Percentiles rank a stretch among this genome's conserved stretches.
Evolutionary conservation across 1,140 invertebrate species (phyloP).

Genomic region (Nilaparvata lugens): DNA sequence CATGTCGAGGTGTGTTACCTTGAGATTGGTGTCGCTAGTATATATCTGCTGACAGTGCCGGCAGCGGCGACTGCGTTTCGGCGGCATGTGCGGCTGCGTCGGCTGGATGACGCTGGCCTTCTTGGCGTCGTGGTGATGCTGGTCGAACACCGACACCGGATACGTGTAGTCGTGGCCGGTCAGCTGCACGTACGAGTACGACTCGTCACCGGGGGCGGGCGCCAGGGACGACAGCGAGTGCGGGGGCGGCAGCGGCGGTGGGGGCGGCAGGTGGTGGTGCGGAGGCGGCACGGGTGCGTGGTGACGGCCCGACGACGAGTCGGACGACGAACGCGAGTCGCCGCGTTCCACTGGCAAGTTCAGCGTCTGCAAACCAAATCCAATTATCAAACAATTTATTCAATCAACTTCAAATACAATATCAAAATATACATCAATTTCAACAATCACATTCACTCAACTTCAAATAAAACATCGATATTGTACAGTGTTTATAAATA

Average conservation of each 20-base stretch:
- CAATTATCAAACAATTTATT: conserved; percentile 3
- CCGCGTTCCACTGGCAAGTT: conserved; percentile 66
- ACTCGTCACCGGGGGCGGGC: conserved; percentile 41
- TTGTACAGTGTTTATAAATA: too few species aligned
- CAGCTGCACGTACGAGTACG: conserved; percentile 80
- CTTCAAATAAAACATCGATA: too few species aligned
- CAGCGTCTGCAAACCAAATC: conserved; percentile 50
- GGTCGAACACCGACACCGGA: conserved; percentile 46
- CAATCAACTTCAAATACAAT: background rate
- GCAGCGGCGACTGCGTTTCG: conserved; percentile 36
- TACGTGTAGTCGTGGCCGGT: conserved; percentile 77
- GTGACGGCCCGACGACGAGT: conserved; percentile 40
- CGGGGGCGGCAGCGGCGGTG: conserved; percentile 23
- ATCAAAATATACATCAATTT: too few species aligned
- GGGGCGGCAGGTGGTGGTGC: conserved; percentile 39
- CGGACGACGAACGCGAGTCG: conserved; percentile 54
- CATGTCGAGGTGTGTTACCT: too few species aligned
- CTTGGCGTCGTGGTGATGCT: too few species aligned
- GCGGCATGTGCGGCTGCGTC: conserved; percentile 34
- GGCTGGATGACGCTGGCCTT: conserved; percentile 27
- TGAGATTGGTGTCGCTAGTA: background rate
- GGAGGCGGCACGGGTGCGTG: conserved; percentile 25
- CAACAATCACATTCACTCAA: too few species aligned
- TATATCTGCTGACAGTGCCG: conserved; percentile 46
- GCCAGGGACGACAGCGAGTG: conserved; percentile 37